Evolutionary conservation across 2,888 invertebrate genomes (phyloP).

Genomic region (Anagyrus pseudococci): DNA sequence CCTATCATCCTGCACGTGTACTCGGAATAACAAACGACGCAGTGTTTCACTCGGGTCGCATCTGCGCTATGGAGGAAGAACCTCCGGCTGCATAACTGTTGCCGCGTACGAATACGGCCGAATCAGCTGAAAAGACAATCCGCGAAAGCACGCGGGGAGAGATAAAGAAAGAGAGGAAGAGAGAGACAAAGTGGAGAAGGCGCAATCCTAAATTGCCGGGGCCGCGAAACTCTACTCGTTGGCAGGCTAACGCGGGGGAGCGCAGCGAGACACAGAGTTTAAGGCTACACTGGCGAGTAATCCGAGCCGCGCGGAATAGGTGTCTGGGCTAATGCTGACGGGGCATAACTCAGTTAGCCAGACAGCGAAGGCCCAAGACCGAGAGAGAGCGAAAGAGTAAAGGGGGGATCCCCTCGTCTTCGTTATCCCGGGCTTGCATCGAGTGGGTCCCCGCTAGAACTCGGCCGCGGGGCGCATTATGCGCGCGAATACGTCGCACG

Average conservation of each 20-base stretch:
- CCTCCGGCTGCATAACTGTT: neutral
- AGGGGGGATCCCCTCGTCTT: too few species aligned
- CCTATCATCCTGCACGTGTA: too few species aligned
- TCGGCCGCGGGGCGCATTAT: neutral
- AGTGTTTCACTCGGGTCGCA: too few species aligned
- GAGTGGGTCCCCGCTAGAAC: conserved; percentile 5
- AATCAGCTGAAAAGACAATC: neutral
- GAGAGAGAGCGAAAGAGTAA: too few species aligned
- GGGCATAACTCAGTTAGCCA: conserved; percentile 27
- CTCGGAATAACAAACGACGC: too few species aligned
- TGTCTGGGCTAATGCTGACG: conserved; percentile 26
- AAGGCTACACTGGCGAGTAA: too few species aligned
- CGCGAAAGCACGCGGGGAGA: neutral
- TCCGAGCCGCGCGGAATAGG: neutral
- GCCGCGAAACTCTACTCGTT: too few species aligned
- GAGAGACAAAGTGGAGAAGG: neutral
- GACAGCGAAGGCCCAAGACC: too few species aligned
- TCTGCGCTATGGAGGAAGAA: neutral
- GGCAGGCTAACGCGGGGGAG: too few species aligned
- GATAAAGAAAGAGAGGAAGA: neutral
- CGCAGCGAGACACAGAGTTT: too few species aligned
- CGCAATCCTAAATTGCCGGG: too few species aligned
- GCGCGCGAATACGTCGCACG: neutral
- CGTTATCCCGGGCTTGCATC: conserved; percentile 12
- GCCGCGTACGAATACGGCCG: neutral